Base-by-base conservation (phyloP, 2,113 vertebrate species). In the Hymenochirus boettgeri region DNA sequence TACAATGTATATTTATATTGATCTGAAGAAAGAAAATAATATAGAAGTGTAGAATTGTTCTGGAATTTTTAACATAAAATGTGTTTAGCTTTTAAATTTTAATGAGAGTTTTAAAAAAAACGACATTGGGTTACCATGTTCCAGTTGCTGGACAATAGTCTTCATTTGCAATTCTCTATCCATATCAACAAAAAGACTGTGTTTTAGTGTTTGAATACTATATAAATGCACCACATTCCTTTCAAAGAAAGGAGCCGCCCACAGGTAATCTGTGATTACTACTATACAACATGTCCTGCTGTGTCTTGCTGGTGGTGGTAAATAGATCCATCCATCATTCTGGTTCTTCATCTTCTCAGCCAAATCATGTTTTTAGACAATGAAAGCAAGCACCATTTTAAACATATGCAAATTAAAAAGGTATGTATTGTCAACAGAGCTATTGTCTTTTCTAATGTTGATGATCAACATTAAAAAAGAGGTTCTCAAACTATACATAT, bases 231-330 rank as follows among this genome's bases (percentile, higher is more conserved):
- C 51, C 48, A 26, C 29, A 29, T 26, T 37, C 54, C 37, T 59
- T 66, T 21, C 22, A 59, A 67, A 52, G 24, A 19, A 56, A 9
- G 42, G 46, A 33, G 59, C 56, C 64, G 59, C 56, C 64, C 56
- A 67, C 64, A 29, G 56, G 29, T 59, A 42, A 59, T 59, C 24
- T 52, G 56, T 50, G 31, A 59, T 67, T 67, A 67, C 56, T 47
- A 59, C 64, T 59, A 23, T 59, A 67, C 64, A 52, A 29, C 58
- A 51, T 42, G 25, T 67, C 64, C 51, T 59, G 55, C 64, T 67
- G 64, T 52, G 56, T 23, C 64, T 35, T 42, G n/a, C 55, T 59
- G 64, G 46, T 52, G 29, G 23, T 67, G 64, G 64, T 31, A 59
- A 67, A 67, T 21, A 29, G 64, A 67, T 59, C 51, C 56, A 59